These are phyloP conservation scores for Aphelinus certus DNA, from an alignment of 1,140 invertebrate genomes.

Conservation along the genomic window DNA sequence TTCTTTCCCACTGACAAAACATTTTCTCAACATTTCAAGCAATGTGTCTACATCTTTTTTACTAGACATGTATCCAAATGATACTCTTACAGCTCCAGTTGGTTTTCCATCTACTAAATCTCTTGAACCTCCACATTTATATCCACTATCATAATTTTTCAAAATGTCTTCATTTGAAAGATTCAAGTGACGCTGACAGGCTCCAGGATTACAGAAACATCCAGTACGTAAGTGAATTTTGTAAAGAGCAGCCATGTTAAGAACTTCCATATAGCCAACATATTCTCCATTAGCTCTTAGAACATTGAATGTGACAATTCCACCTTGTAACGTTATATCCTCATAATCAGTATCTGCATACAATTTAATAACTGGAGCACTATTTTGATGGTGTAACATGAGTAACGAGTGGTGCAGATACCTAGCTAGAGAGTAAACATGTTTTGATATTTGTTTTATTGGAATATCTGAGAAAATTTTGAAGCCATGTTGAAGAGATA, in stretches of 20 bases:
- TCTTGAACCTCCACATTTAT: constrained; percentile 89
- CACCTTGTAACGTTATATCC: constrained; percentile 76
- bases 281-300: constrained; percentile 78
- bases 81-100: constrained; percentile 91
- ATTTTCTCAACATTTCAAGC: constrained; percentile 77
- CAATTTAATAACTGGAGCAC: constrained; percentile 73
- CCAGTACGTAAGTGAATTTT: constrained; percentile 90
- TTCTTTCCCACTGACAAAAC: constrained; percentile 68
- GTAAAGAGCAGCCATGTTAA: constrained; percentile 87
- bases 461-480: constrained; percentile 72
- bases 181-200: constrained; percentile 85
- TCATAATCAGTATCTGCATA: constrained; percentile 80
- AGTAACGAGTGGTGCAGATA: constrained; percentile 76
- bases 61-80: constrained; percentile 93
- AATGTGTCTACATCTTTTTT: constrained; percentile 77
- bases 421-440: constrained; percentile 81
- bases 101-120: constrained; percentile 91
- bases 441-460: constrained; percentile 75
- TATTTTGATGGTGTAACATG: constrained; percentile 79
- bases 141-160: constrained; percentile 85
- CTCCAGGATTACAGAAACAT: constrained; percentile 97
- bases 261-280: constrained; percentile 90
- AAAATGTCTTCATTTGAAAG: constrained; percentile 77
- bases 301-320: constrained; percentile 90
- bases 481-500: constrained; percentile 84